Base-by-base conservation (phyloP, 2,113 vertebrate species). In the Euleptes europaea region DNA sequence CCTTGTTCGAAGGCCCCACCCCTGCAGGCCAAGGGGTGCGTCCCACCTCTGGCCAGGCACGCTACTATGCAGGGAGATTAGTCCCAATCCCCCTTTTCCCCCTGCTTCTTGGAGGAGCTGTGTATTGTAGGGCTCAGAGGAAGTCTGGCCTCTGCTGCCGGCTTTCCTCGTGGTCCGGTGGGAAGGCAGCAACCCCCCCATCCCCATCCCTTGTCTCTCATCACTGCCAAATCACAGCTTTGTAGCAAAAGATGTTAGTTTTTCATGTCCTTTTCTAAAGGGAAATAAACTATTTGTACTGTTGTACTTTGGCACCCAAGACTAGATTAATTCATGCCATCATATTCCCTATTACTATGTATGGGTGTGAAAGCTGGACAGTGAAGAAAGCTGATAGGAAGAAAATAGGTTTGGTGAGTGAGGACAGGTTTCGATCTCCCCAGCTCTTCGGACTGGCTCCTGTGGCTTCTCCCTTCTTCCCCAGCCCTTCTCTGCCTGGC, bases 201-300 rank as follows among this genome's bases (percentile, higher is more conserved):
- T 12, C 54, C 35, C 15, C 42, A 35, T 42, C 5, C 65, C 33
- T 26, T 7, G 26, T n/a, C 8, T 23, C n/a, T 33, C 54, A 38
- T 85, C 84, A 85, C 77, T 72, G 84, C 84, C 84, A 85, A 63
- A 63, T 28, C 33, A 63, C 84, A 85, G 77, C 84, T 72, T 73
- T 80, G 84, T 85, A 85, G 76, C 51, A 72, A 79, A 85, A 85
- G 51, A 79, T 63, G 60, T 23, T 79, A 63, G 69, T 85, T 85
- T 85, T 85, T 79, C 71, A 85, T 85, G 76, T 65, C 51, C 57
- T 78, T 85, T 85, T 72, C 70, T 71, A 79, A 47, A 79, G 67
- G 40, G 69, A 63, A 85, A 85, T 85, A 85, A 85, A 85, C 57
- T 2, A 60, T 85, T 85, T 85, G 26, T 80, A 80, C 49, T 38